Evolutionary conservation across 2,888 invertebrate genomes (phyloP), one percentile per base, ranked within the genome.

Genomic region (Alloscopus bannaensis): DNA sequence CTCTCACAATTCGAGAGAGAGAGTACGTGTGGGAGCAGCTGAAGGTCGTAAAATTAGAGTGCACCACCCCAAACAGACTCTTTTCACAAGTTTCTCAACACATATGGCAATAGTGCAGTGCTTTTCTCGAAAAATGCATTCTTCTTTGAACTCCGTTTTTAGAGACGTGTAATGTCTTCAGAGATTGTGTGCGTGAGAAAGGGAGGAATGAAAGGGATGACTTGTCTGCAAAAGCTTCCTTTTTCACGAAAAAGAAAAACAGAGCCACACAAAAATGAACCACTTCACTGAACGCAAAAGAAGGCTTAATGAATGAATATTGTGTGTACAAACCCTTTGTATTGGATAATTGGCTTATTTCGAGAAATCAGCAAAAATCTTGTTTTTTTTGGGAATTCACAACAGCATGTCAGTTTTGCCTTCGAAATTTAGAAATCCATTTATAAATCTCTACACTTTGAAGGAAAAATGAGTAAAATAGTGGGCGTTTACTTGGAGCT

Each of bases 31-130:
- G 55, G 64, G 55, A 73, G 72, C 62, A 36, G 42, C 42, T 64
- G 55, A 73, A 73, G 72, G 72, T 73, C 72, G 72, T 73, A 73
- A 73, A 73, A 64, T 64, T 64, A 45, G 55, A 73, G 45, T 42
- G 64, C 52, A 22, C 52, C 72, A 73, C 64, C 72, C 64, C 65
- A 60, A 16, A 24, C 45, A 42, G 16, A 45, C 6, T 36, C 6
- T 36, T 47, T n/a, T 47, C 24, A 3, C 4, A 6, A 13, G 24
- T 13, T 47, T 36, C 13, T 36, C 8, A 52, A 52, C 57, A 57
- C 57, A 57, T n/a, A n/a, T 57, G 57, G 57, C n/a, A 26, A 28
- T 52, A n/a, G n/a, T n/a, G n/a, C n/a, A n/a, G n/a, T n/a, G n/a
- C n/a, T 52, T 52, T 28, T 47, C 47, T 4, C 47, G 18, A 47